Base-by-base conservation (phyloP, 2,888 invertebrate species). In the Polymixis lichenea region DNA sequence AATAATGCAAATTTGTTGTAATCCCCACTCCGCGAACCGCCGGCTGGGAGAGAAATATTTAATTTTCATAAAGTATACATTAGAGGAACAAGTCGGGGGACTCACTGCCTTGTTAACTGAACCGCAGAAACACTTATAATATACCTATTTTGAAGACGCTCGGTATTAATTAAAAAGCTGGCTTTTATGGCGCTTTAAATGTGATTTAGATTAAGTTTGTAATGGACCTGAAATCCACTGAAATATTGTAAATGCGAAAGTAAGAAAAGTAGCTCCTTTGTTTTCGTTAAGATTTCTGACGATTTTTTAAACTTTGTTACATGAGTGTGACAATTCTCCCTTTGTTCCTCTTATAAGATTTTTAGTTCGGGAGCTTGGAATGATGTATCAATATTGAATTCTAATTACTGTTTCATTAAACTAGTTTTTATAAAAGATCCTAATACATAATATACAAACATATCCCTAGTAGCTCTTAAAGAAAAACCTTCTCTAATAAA, bases 31-130 rank as follows among this genome's bases (percentile, higher is more conserved):
- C 87, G 91, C 83, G 91, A 91, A 92, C 91, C 92, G 89, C 90
- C 90, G 80, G 80, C 91, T 92, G 89, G 88, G 93, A 95, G 94
- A 94, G 95, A 95, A 95, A 96, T 96, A 96, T 96, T 96, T 96
- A 96, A 96, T 96, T 96, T 96, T 96, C 96, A 96, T 95, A 96
- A 96, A 95, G 95, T 95, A 94, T 95, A 94, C 94, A 95, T 95
- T 95, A 95, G 92, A 93, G 89, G 90, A 90, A 92, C 92, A 92
- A 91, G 91, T 89, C 89, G 86, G 90, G 88, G 89, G 90, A 88
- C 90, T 90, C 89, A 88, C 82, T 83, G 82, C 73, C 80, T 83
- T 86, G 88, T 87, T 88, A 88, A 90, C 88, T 82, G 80, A 86
- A 86, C 87, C 87, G 69, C 84, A 79, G 78, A 87, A 83, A 87